These are phyloP conservation scores for Perdita meconis DNA, from an alignment of 2,888 invertebrate species.

Conservation along the genomic window DNA sequence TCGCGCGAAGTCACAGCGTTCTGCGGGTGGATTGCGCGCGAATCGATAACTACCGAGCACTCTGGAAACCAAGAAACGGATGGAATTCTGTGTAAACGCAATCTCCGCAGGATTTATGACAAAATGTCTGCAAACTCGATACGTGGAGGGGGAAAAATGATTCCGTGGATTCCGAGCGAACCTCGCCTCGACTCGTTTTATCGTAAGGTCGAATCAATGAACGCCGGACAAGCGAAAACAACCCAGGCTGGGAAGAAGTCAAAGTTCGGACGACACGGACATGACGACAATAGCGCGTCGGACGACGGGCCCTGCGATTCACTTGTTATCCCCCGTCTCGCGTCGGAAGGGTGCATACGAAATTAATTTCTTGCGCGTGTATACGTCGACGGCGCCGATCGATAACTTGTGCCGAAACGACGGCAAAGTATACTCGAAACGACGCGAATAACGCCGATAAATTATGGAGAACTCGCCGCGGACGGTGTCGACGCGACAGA, in stretches of 20 bases:
- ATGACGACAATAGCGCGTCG: slow-evolving; percentile 41
- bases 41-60: slow-evolving; percentile 1
- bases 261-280: slow-evolving; percentile 27
- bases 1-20: slow-evolving; percentile 10
- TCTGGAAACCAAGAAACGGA: slow-evolving; percentile 6
- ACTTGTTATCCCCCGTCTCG: slow-evolving; percentile 62
- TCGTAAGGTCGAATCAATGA: too few species aligned
- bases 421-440: slow-evolving; percentile 61
- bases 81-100: slow-evolving; percentile 1
- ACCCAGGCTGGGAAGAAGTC: too few species aligned
- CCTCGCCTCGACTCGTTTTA: too few species aligned
- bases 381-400: slow-evolving; percentile 54
- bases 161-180: too few species aligned
- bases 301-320: slow-evolving; percentile 59
- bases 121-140: too few species aligned
- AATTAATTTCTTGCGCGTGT: slow-evolving; percentile 71
- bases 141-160: too few species aligned
- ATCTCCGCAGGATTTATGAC: neutral
- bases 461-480: slow-evolving; percentile 56
- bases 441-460: slow-evolving; percentile 61
- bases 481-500: slow-evolving; percentile 16
- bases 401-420: slow-evolving; percentile 56
- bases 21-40: neutral
- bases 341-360: slow-evolving; percentile 69
- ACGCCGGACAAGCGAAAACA: too few species aligned